Base-by-base conservation (phyloP, 1,140 invertebrate species). In the Oscheius sp. region DNA sequence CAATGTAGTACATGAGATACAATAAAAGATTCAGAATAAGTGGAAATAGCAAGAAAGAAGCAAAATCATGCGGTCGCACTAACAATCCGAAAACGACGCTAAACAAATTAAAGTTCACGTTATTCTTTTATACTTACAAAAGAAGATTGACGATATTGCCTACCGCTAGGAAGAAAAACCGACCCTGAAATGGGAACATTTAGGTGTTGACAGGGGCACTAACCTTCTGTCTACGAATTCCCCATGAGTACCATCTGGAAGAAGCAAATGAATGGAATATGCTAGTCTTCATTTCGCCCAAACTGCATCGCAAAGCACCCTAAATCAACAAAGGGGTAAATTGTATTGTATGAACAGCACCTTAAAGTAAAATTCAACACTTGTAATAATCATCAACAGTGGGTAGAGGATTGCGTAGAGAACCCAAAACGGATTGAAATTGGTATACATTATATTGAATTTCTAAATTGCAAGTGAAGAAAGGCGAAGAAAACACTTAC, bases 301-400 rank as follows among this genome's bases (percentile, higher is more conserved):
- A 13, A 15, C 66, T 55, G 18, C 74, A 20, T 0, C 26, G 36
- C 69, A 62, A 59, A 45, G 70, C 34, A 52, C 72, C 65, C 38
- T 42, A 13, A 77, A 62, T n/a, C n/a, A n/a, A n/a, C n/a, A n/a
- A n/a, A n/a, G n/a, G n/a, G n/a, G n/a, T n/a, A n/a, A n/a, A n/a
- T n/a, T n/a, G n/a, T n/a, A 29, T n/a, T n/a, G n/a, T n/a, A n/a
- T n/a, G n/a, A 90, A 91, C 68, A 89, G 86, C 0, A 92, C 92
- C 87, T 93, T 90, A 84, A 92, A 93, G 85, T 94, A 95, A 75
- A 94, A 90, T 84, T 94, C 90, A 28, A 90, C 87, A 23, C 90
- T 91, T 10, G 94, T 83, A 23, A 89, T 80, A n/a, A 93, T 83
- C 76, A 91, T 91, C 0, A 87, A 87, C 0, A 86, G 31, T 42